phyloP scores from a whole-genome alignment of 2,113 vertebrate genomes.

The Sinocyclocheilus grahami region DNA sequence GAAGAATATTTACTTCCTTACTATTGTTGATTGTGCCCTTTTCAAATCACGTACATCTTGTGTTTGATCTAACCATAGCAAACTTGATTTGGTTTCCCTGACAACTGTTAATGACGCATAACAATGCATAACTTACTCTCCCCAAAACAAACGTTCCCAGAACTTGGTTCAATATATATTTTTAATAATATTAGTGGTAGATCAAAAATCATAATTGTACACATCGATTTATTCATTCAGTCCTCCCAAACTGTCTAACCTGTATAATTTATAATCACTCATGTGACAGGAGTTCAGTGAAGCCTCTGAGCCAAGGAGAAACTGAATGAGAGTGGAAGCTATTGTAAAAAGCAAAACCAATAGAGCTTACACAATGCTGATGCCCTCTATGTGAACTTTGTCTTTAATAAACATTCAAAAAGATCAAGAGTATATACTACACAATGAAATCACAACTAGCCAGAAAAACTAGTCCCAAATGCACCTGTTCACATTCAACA shows the following conservation, averaged over 20 bases:
- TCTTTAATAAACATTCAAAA: background rate
- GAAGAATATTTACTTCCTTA: background rate
- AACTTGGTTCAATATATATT: background rate
- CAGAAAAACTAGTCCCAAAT: background rate
- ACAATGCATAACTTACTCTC: background rate
- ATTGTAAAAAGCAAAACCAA: background rate
- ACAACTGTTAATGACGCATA: background rate
- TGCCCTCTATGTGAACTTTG: conserved; percentile 5
- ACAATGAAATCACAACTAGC: background rate
- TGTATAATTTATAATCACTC: background rate
- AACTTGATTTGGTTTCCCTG: background rate
- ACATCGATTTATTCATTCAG: background rate
- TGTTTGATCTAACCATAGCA: background rate
- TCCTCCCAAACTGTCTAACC: background rate
- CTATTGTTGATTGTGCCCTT: background rate
- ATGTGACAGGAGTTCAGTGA: background rate
- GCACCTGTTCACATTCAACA: background rate
- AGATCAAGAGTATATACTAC: background rate
- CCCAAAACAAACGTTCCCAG: background rate
- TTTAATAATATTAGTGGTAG: background rate
- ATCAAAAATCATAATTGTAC: background rate
- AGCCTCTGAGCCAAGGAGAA: background rate
- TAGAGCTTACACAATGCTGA: background rate
- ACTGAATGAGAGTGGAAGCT: background rate
- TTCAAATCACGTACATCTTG: background rate